Conservation (phyloP, 2,888 invertebrate species). For the Drosophila paramelanica region DNA sequence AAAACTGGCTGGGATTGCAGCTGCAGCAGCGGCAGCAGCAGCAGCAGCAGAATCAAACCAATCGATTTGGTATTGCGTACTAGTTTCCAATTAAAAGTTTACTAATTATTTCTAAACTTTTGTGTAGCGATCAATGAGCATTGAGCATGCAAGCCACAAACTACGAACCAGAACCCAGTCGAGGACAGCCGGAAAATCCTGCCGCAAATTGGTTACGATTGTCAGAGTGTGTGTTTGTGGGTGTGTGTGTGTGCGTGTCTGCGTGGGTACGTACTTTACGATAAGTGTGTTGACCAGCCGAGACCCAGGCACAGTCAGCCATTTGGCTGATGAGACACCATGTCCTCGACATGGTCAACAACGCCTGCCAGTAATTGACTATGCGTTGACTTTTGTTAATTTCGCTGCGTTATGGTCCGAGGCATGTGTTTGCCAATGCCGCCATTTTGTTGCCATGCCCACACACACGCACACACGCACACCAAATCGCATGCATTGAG, state of each 20-base stretch:
- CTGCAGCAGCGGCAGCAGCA: slow-evolving; percentile 4
- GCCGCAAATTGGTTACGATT: slow-evolving; percentile 55
- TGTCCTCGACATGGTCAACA: slow-evolving; percentile 45
- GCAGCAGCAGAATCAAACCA: slow-evolving; percentile 37
- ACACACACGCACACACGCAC: background rate
- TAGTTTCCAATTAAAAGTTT: slow-evolving; percentile 80
- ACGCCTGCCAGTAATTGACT: slow-evolving; percentile 55
- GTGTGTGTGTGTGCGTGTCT: slow-evolving; percentile 13
- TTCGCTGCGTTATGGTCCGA: slow-evolving; percentile 62
- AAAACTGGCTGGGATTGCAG: slow-evolving; percentile 20
- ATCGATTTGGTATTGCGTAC: slow-evolving; percentile 77
- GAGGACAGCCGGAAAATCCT: slow-evolving; percentile 46
- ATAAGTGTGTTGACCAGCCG: slow-evolving; percentile 26
- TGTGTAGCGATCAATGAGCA: slow-evolving; percentile 76
- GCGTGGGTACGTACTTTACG: slow-evolving; percentile 31
- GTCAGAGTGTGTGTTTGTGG: slow-evolving; percentile 9
- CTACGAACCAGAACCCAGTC: slow-evolving; percentile 46
- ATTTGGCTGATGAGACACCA: slow-evolving; percentile 50
- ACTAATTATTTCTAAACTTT: slow-evolving; percentile 80
- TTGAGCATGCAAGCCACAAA: slow-evolving; percentile 67
- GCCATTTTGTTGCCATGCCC: slow-evolving; percentile 52
- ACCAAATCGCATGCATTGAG: slow-evolving; percentile 41
- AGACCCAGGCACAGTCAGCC: slow-evolving; percentile 28
- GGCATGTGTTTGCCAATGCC: slow-evolving; percentile 48
- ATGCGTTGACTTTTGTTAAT: slow-evolving; percentile 73